Evolutionary conservation across 2,888 invertebrate genomes (phyloP), one percentile per base, ranked within the genome.

Genomic region (Drosophila hamatofila): DNA sequence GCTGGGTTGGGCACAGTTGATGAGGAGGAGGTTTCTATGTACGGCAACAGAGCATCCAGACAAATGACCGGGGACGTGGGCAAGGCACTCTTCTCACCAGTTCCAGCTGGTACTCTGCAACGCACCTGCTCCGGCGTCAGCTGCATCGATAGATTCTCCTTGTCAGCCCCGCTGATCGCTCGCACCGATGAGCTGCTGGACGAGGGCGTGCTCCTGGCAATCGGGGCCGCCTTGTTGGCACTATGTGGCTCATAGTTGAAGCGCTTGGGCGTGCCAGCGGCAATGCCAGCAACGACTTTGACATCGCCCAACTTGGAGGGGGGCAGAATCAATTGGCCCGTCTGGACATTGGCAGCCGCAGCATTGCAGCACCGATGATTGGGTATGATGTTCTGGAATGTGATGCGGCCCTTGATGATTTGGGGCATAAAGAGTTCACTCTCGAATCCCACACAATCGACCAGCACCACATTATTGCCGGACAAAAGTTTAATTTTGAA

Each of bases 381-480:
- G 0, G 81, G 83, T 30, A 91, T 86, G 1, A 91, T 81, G 48
- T 92, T 92, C 16, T 84, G 78, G 16, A 92, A 80, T 23, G 75
- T 67, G 18, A 92, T 89, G 0, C 90, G 83, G 1, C 88, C 90
- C n/a, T 90, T 88, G 5, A 86, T 58, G 23, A 92, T 87, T n/a
- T 81, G 78, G 3, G 92, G 92, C 59, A 88, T 74, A 49, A 92
- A 92, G 2, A 92, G 74, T 57, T 92, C 92, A 0, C 87, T 75
- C 56, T 92, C 91, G 35, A 72, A 85, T 18, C 91, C 91, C 2
- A 60, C 44, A 7, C 82, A 83, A 3, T 91, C 88, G 1, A 91
- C 83, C 33, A 91, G 55, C 7, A 92, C 79, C 8, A 91, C 81
- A 74, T 86, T 91, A 14, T 90, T 84, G 8, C 85, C 90, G 0